A percentile compares a stretch with the other conserved stretches of the same genome.
Conservation (phyloP, 64 coral and sea anemone genomes). For the Montipora capricornis region DNA sequence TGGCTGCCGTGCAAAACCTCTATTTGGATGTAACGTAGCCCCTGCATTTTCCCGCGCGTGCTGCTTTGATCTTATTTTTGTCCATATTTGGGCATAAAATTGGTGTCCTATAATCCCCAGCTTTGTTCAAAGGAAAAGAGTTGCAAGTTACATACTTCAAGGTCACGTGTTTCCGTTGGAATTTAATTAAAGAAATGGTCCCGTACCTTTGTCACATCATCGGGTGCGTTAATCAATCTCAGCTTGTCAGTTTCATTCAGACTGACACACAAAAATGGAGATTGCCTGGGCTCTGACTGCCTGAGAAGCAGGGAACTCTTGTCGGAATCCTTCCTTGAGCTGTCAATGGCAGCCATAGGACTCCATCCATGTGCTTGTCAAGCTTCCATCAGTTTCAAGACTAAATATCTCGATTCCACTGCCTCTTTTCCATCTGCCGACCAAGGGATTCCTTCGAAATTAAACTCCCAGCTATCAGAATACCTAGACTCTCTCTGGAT, state of each 20-base stretch:
- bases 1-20: no score
- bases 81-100: no score
- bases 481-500: constrained; percentile 68
- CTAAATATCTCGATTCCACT: constrained; percentile 45
- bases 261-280: constrained; percentile 77
- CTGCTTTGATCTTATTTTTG: no score
- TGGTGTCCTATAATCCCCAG: no score
- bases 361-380: constrained; percentile 39
- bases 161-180: no score
- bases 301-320: constrained; percentile 85
- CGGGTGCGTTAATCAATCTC: constrained; percentile 86
- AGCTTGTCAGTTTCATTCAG: constrained; percentile 86
- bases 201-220: constrained; percentile 23
- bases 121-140: no score
- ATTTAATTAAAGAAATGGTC: no score
- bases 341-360: constrained; percentile 18
- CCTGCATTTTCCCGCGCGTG: no score
- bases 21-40: no score
- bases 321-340: constrained; percentile 25
- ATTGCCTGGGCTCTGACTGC: constrained; percentile 54
- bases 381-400: constrained; percentile 46
- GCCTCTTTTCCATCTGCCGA: constrained; percentile 57
- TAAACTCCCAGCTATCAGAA: constrained; percentile 72
- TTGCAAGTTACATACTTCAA: no score
- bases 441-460: constrained; percentile 73